phyloP scores from a whole-genome alignment of 2,113 vertebrate genomes.

The Cephalopterus ornatus region DNA sequence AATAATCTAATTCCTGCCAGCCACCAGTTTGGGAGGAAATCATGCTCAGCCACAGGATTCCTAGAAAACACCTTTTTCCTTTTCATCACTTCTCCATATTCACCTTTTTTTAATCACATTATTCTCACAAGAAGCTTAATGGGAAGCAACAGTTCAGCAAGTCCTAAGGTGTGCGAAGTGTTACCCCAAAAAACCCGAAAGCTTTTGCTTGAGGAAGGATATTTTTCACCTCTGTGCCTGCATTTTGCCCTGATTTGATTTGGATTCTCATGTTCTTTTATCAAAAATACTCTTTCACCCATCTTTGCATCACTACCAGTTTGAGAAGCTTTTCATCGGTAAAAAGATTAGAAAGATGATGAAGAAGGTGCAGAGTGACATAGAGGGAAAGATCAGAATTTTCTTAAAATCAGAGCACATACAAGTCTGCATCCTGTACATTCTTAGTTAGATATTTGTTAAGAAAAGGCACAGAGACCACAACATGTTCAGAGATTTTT shows the following conservation, averaged over 20 bases:
- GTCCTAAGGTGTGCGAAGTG: not conserved
- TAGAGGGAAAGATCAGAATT: rapidly evolving
- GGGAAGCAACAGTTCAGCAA: not conserved
- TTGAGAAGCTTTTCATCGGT: not conserved
- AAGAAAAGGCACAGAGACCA: not conserved
- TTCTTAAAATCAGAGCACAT: not conserved
- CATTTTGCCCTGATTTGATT: not conserved
- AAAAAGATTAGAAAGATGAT: not conserved
- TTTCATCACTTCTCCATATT: not conserved
- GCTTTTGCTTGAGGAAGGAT: not conserved
- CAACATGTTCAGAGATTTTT: not conserved
- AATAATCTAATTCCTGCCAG: not conserved
- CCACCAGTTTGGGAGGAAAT: not conserved
- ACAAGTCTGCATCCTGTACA: not conserved
- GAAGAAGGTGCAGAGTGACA: not conserved
- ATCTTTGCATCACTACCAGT: not conserved
- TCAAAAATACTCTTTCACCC: not conserved
- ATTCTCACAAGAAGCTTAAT: not conserved
- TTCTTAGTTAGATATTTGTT: not conserved
- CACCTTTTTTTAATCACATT: rapidly evolving
- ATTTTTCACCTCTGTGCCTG: not conserved
- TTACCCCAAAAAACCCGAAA: rapidly evolving
- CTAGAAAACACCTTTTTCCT: not conserved
- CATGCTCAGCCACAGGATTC: not conserved
- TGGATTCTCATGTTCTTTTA: not conserved